Base-by-base conservation (phyloP, 92 coral and sea anemone species). In the Palythoa caribaeorum region DNA sequence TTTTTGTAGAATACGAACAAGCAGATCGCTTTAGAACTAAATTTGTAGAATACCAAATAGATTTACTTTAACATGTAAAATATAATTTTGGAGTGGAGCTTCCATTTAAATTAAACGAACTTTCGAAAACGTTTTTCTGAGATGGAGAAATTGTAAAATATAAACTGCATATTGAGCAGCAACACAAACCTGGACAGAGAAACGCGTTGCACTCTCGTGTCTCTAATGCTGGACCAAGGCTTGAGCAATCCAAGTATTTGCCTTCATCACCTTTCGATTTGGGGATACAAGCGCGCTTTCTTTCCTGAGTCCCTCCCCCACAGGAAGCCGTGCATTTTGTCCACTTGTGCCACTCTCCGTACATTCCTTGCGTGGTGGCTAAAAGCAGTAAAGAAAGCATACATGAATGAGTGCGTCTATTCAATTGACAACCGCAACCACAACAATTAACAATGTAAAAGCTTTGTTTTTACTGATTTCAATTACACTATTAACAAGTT, bases 241-340 rank as follows among this genome's bases (percentile, higher is more conserved):
- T 88, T 37, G 90, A 76, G 88, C 99, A 97, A 69, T 94, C 98
- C 78, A 94, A 90, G 76, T 81, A 81, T 51, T 86, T 80, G 2
- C 95, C 99, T 15, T 98, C 94, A 80, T 86, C 85, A 83, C 91
- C 77, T 19, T 93, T 89, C 6, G 89, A 87, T 39, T 95, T 96
- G 69, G 92, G 94, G 78, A 88, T 89, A 65, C 99, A 97, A 48
- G 71, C 80, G 60, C 99, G 94, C 39, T 90, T 89, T 81, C 99
- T 92, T 54, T 94, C 96, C 88, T 96, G 96, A 17, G 98, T 96
- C 3, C 99, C 99, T 48, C 99, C 99, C 28, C 99, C 99, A 87
- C 99, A 97, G 57, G 93, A 83, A 13, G 99, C 90, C 3, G 97
- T 90, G 73, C 99, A 97, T 38, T 21, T 52, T 28, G 91, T 68